Evolutionary conservation across 92 coral and sea anemone species (phyloP), one percentile per base, ranked within the genome.

Genomic region (Zoanthus sociatus): DNA sequence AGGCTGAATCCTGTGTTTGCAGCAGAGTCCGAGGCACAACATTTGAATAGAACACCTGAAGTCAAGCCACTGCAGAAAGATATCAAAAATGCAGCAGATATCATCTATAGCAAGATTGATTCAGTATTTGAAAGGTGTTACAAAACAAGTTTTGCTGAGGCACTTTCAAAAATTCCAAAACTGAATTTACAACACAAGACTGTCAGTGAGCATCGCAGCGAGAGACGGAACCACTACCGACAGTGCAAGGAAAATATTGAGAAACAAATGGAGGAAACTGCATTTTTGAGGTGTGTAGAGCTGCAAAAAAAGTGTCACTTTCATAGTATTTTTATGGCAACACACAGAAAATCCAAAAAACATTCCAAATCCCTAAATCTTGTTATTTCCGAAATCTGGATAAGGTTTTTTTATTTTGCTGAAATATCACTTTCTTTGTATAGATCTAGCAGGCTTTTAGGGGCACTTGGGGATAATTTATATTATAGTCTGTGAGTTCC

Each of bases 1-100:
- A 37, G 31, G 60, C 18, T 63, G 33, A 87, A 87, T 46, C 90
- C 90, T 67, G 88, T 87, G 20, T 71, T 67, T 79, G 71, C 55
- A 45, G 90, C 90, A 32, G 46, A 13, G 15, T 12, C 67, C 31
- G 90, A 78, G 82, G 88, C 56, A 15, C n/a, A 83, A 45, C 20
- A 54, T 14, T 21, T 33, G 54, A 31, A 56, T 37, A n/a, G 61
- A 83, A 44, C 30, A 11, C 66, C 87, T 50, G n/a, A 18, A 17
- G 61, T 83, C 46, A 83, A 70, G 55, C 87, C 87, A 37, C 76
- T 70, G 21, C 55, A 50, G 55, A 50, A 50, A 50, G 55, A 50
- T 50, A 50, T 50, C 12, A 50, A 50, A 50, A 50, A 58, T 58
- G 15, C 66, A 1, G 72, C 72, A 26, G 21, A 67, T 9, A 20